Percentiles rank a stretch among this genome's conserved stretches.
Evolutionary conservation across 2,888 invertebrate species (phyloP).

Genomic region (Alloplasta piceator): DNA sequence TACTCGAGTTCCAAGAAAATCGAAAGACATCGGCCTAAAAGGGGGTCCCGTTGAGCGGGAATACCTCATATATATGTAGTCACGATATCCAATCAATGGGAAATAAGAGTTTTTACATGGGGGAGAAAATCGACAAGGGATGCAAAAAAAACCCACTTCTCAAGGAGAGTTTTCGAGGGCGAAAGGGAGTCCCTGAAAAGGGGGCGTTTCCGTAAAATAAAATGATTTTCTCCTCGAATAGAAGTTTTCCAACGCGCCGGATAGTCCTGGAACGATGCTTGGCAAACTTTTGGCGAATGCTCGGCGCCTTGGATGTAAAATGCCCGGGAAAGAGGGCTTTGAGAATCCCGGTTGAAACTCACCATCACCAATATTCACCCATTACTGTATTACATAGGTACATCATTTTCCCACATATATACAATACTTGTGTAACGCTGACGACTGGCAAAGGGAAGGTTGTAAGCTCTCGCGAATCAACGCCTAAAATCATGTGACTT

Average conservation of each 20-base stretch:
- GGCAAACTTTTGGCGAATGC: conserved; percentile 22
- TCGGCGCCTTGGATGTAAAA: conserved; percentile 8
- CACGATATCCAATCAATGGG: no score
- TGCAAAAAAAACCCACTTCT: background rate
- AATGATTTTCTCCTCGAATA: conserved; percentile 45
- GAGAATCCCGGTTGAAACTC: conserved; percentile 23
- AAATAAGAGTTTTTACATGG: no score
- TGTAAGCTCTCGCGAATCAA: no score
- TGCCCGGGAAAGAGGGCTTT: background rate
- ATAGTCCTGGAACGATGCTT: background rate
- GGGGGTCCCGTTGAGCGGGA: no score
- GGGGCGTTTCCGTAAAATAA: conserved; percentile 24
- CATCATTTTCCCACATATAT: no score
- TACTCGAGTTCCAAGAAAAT: no score
- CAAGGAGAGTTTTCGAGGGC: background rate
- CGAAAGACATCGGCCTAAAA: no score
- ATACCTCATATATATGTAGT: no score
- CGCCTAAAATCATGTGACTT: no score
- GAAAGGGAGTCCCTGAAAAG: conserved; percentile 7
- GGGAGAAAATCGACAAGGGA: background rate
- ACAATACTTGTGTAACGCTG: no score
- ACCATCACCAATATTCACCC: conserved; percentile 2
- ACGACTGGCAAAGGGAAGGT: no score
- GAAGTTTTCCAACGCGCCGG: conserved; percentile 1
- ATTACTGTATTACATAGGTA: background rate